Base-by-base conservation (phyloP, 2,888 invertebrate species). In the Cryptocheilus praepositus region DNA sequence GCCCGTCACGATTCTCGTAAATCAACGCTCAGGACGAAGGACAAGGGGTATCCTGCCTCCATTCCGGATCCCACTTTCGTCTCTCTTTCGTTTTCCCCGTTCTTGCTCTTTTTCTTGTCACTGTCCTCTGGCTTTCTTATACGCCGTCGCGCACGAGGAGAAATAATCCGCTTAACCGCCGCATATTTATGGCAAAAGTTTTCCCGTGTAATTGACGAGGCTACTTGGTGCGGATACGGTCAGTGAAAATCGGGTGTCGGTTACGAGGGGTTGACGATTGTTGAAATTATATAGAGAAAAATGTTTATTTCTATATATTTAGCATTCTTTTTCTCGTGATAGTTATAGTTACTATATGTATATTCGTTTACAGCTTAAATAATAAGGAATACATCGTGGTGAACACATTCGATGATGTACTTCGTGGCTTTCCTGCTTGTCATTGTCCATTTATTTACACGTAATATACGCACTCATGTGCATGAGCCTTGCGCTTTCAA, bases 1-100 rank as follows among this genome's bases (percentile, higher is more conserved):
- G 85, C 87, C 87, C 87, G 88, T 88, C 88, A 88, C 79, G 83
- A 83, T 80, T 84, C 83, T 84, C 88, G 86, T 88, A 88, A 88
- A 88, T 88, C 88, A 88, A 84, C 80, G 77, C 77, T 79, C 79
- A 70, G 73, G 61, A 65, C 70, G 71, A 74, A 77, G 78, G 80
- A 74, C 79, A 61, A 54, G 69, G 61, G 46, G 22, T 45, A 46
- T 53, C 21, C 53, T 53, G 25, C 49, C 53, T 15, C 22, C 53
- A 22, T 21, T 25, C n/a, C 19, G 28, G n/a, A 11, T 0, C 11
- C n/a, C 15, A 25, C 51, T 5, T 36, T 11, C 22, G 45, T 45
- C 21, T n/a, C 44, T n/a, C 19, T n/a, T 21, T 22, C n/a, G 8
- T 44, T 13, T 18, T 15, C 25, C 5, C 11, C 36, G 4, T 11